Base-by-base conservation (phyloP, 1,140 invertebrate genomes). In the Neodiprion virginianus region DNA sequence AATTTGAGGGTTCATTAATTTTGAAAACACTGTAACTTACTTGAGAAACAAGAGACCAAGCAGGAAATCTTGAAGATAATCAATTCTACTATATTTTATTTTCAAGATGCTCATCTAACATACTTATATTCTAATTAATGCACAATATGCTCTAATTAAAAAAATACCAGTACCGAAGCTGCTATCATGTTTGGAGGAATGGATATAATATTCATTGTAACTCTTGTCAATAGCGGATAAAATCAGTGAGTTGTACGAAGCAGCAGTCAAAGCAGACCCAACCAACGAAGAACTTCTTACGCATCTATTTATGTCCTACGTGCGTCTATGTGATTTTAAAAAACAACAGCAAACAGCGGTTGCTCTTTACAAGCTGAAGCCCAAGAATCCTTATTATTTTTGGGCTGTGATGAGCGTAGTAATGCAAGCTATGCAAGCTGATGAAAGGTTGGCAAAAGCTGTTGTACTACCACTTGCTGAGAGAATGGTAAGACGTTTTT, bases 371-470 rank as follows among this genome's bases (percentile, higher is more conserved):
- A 98, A 97, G 89, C 88, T 96, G 48, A 94, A 94, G 84, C 94
- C 95, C 47, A 99, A 98, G 87, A 98, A 97, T 86, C 97, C 97
- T 0, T 99, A 99, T 87, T 98, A 98, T 85, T 98, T 98, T 87
- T 99, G 98, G 98, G 95, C 95, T 74, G 94, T 99, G 14, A 98
- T 98, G 94, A 98, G 96, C 85, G 93, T 97, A 83, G 94, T 98
- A 17, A 94, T 99, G 90, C 97, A 98, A 90, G 95, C 95, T 75
- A 81, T 85, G 75, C 82, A 83, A 73, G 82, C 84, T 7, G 85
- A 89, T 23, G 82, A 84, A 4, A 86, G 87, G 61, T 73, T 88
- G 72, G 85, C 88, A 1, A 86, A 87, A 78, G 79, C 79, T 77
- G 78, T 88, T 49, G 87, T 87, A 47, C 90, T 98, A 53, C 92